These are phyloP conservation scores for Oxyura jamaicensis DNA, from an alignment of 2,113 vertebrate genomes.

Conservation along the genomic window DNA sequence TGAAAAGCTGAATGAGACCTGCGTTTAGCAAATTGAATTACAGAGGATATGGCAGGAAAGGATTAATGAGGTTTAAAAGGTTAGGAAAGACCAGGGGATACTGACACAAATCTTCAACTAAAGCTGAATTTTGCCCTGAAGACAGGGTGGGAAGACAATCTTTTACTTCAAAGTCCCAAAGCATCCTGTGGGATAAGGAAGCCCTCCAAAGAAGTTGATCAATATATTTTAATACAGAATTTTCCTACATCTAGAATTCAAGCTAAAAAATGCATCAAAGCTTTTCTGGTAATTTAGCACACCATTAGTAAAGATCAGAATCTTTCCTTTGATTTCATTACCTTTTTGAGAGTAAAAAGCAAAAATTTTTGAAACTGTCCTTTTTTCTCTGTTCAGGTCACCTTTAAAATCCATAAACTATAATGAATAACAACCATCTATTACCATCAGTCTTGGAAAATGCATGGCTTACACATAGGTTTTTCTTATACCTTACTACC, in stretches of 20 bases:
- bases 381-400: background rate
- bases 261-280: background rate
- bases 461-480: background rate
- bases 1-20: background rate
- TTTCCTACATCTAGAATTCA: background rate
- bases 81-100: background rate
- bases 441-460: background rate
- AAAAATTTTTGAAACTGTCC: background rate
- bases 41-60: background rate
- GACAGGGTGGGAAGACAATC: background rate
- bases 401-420: background rate
- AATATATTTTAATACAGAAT: background rate
- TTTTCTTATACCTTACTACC: background rate
- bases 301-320: background rate
- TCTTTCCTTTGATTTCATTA: background rate
- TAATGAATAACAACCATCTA: background rate
- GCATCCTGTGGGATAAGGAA: background rate
- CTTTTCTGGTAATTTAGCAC: background rate
- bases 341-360: background rate
- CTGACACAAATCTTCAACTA: background rate
- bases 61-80: slow-evolving; percentile 15
- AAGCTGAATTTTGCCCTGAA: background rate
- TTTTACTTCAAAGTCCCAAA: background rate
- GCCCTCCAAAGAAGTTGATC: background rate
- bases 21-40: background rate